Conservation (phyloP, 2,888 invertebrate genomes). For the Leucophora obtusa region DNA sequence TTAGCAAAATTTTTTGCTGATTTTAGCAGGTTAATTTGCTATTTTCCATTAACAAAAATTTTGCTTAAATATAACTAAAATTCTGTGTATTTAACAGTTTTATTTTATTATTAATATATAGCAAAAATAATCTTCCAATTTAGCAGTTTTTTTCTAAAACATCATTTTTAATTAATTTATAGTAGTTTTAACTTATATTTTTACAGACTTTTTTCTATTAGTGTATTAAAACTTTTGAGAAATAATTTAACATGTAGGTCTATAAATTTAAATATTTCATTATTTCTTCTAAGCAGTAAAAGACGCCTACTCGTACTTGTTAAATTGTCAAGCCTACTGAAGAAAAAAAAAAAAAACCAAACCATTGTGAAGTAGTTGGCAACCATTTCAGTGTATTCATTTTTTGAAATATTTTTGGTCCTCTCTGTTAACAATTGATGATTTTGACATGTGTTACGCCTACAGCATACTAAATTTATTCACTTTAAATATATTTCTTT, state of each 20-base stretch:
- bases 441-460: slow-evolving; percentile 43
- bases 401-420: background rate
- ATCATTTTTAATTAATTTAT: too few relatives aligned
- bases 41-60: too few relatives aligned
- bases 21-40: too few relatives aligned
- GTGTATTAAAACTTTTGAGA: background rate
- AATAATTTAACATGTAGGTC: too few relatives aligned
- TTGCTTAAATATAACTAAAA: too few relatives aligned
- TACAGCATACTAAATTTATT: slow-evolving; percentile 34
- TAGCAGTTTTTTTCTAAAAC: too few relatives aligned
- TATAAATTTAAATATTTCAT: background rate
- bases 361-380: background rate
- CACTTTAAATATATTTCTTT: background rate
- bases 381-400: slow-evolving; percentile 4
- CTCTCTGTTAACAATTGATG: slow-evolving; percentile 9
- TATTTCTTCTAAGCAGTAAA: background rate
- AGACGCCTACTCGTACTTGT: slow-evolving; percentile 46
- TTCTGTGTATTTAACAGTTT: too few relatives aligned
- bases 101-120: too few relatives aligned
- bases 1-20: too few relatives aligned
- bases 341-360: slow-evolving; percentile 8
- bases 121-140: too few relatives aligned
- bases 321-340: slow-evolving; percentile 31
- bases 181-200: too few relatives aligned
- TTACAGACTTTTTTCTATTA: too few relatives aligned